Base-by-base conservation (phyloP, 2,888 invertebrate genomes). In the Orgyia antiqua region DNA sequence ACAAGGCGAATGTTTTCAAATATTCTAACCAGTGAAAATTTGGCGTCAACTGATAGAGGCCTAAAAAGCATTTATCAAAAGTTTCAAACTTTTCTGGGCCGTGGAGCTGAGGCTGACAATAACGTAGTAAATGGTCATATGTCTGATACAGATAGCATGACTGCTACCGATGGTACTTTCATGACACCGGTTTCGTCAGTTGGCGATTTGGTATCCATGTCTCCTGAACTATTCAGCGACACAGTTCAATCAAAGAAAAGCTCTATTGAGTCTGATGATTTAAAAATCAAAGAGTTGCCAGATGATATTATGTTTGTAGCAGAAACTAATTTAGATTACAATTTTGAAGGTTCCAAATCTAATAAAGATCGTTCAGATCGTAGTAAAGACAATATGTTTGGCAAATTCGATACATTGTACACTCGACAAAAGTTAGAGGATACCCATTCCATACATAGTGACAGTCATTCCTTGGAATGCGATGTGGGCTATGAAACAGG, bases 381-480 rank as follows among this genome's bases (percentile, higher is more conserved):
- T 34, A 66, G 79, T 37, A 88, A 90, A 36, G 89, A 92, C 59
- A 92, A 92, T 31, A 76, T 92, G 26, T 92, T 90, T 70, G 88
- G 91, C 6, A 92, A 89, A 48, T 90, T 90, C 51, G 90, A 90
- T 58, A 90, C 90, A 2, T 52, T 90, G 13, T 83, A 82, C 55
- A 70, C 83, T 5, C 58, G 58, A 24, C 60, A 66, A 25, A 66
- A 62, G 32, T 42, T 57, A 13, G 58, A 61, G 25, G 53, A 53
- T 27, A 37, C 53, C 3, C 53, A 43, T 31, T 51, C 58, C 28
- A 31, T 48, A 9, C 51, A 58, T 23, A 53, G 62, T 26, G 68
- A 66, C 13, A 12, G 24, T 5, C 70, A 74, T 30, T 63, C 68
- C 1, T 60, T 57, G 2, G 82, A 83, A 28, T 62, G 52, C 46